Percentiles rank a stretch among this genome's conserved stretches.
These are phyloP conservation scores for Sphaeramia orbicularis DNA, from an alignment of 2,797 vertebrate species.

Conservation along the genomic window DNA sequence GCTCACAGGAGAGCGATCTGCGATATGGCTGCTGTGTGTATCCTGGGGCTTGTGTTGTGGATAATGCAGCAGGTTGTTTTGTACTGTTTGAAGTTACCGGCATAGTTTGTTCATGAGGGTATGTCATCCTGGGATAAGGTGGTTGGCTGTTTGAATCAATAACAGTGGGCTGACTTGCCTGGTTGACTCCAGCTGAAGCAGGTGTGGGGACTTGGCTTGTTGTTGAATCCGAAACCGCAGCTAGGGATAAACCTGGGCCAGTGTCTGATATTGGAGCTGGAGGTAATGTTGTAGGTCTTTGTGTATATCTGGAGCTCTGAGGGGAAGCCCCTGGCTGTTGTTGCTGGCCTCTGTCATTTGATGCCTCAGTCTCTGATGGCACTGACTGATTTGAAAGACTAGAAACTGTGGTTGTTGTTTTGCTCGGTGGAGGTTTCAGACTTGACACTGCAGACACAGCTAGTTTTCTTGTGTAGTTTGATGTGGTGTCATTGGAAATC, in stretches of 20 bases:
- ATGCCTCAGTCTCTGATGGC: slow-evolving; percentile 51
- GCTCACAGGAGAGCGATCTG: slow-evolving; percentile 65
- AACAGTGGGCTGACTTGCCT: slow-evolving; percentile 56
- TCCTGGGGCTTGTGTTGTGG: slow-evolving; percentile 62
- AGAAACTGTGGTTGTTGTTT: slow-evolving; percentile 61
- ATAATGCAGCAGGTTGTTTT: slow-evolving; percentile 60
- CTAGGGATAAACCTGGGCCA: slow-evolving; percentile 33
- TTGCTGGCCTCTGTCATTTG: slow-evolving; percentile 54
- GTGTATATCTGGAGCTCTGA: slow-evolving; percentile 64
- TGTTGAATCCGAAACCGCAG: slow-evolving; percentile 30
- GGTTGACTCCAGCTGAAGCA: slow-evolving; percentile 31
- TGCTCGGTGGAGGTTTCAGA: slow-evolving; percentile 77
- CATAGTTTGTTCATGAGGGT: slow-evolving; percentile 57
- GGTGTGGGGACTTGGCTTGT: slow-evolving; percentile 38
- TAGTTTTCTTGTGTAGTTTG: slow-evolving; percentile 78
- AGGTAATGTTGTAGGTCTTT: slow-evolving; percentile 55
- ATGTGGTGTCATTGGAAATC: slow-evolving; percentile 71
- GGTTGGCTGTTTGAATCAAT: slow-evolving; percentile 52
- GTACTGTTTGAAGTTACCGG: slow-evolving; percentile 51
- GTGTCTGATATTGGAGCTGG: slow-evolving; percentile 29
- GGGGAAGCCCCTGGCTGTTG: slow-evolving; percentile 52
- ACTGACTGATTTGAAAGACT: slow-evolving; percentile 64
- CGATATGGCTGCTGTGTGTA: slow-evolving; percentile 54
- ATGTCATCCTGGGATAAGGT: slow-evolving; percentile 48
- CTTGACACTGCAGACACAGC: slow-evolving; percentile 83